Evolutionary conservation across 2,113 vertebrate species (phyloP), one percentile per base, ranked within the genome.

Genomic region (Columbina picui): DNA sequence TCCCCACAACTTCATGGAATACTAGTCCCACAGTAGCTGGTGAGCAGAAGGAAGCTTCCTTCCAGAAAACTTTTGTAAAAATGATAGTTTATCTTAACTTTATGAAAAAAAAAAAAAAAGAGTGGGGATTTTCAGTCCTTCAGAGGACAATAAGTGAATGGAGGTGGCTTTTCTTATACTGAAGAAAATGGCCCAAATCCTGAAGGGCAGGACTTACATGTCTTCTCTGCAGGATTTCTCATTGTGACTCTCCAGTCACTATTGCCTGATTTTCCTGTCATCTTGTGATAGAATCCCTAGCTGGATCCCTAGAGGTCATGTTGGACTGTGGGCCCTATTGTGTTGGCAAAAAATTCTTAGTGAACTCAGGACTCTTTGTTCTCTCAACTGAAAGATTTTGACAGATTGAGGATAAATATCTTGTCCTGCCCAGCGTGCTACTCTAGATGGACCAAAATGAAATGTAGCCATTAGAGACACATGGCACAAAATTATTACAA

Each of bases 11-110:
- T 80, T 57, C 25, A 39, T 26, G 17, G 61, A 57, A 75, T 52
- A 84, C 32, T 18, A 57, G 4, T 11, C 18, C 21, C 2, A 0
- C 39, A 15, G 47, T 55, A 76, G 13, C 29, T 2, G 1, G 22
- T 59, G 26, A 84, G 34, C n/a, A 69, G 49, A 59, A 79, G 19
- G 49, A 59, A 79, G 19, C 19, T 81, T 76, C 36, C 49, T 77
- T 60, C 17, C 47, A 69, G 26, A 80, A 80, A 69, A 8, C 11
- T 59, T 59, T 65, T 43, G 27, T 55, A 41, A 75, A 86, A 75
- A 41, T 5, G 21, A 15, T 36, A 59, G 38, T 41, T 84, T 61
- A 65, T 64, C 10, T 59, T 50, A 61, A 17, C 10, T 94, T 88
- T 55, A 8, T 34, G 10, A 38, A 61, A 39, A 25, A 39, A 19